Base-by-base conservation (phyloP, 64 coral and sea anemone species). In the Stylophora pistillata region DNA sequence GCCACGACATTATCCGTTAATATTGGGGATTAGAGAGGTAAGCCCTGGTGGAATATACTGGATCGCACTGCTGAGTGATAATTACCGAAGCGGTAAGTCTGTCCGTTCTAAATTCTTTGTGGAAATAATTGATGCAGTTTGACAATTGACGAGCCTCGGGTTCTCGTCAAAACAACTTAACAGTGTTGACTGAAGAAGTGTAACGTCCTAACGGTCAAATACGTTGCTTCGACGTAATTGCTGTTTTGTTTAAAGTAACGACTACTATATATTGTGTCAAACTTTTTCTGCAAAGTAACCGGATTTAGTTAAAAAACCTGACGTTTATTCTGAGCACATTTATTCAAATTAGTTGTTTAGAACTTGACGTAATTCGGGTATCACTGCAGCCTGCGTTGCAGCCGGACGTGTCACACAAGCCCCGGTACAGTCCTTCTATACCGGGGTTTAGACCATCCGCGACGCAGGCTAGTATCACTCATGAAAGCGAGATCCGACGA, bases 41-140 rank as follows among this genome's bases (percentile, higher is more conserved):
- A 25, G 78, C 64, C 60, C 15, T 2, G 78, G 12, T 47, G 20
- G n/a, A 64, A 61, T 18, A n/a, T 62, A 64, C 60, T 65, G 21
- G 64, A 11, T 53, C 73, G 34, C 2, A 53, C 58, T 4, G 34
- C 9, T 81, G 37, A 15, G 53, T 26, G 58, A n/a, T 69, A 69
- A 53, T 63, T n/a, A 53, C 33, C 53, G 61, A 84, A 84, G 79
- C 79, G 58, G 18, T 14, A 37, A 65, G 30, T 79, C 15, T 30
- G 5, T 10, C 10, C 4, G 0, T 75, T 17, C 17, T 17, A 4
- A 18, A 74, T 74, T 30, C 18, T 53, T 65, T 61, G 62, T 68
- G 33, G 26, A 25, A 53, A 64, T 53, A 63, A 63, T 25, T 70
- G 37, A 47, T 47, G 37, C n/a, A 47, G 37, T 47, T 47, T 47